Percentiles rank a stretch among this genome's conserved stretches.
phyloP scores from a whole-genome alignment of 2,797 vertebrate genomes.

The Sebastes variabilis region DNA sequence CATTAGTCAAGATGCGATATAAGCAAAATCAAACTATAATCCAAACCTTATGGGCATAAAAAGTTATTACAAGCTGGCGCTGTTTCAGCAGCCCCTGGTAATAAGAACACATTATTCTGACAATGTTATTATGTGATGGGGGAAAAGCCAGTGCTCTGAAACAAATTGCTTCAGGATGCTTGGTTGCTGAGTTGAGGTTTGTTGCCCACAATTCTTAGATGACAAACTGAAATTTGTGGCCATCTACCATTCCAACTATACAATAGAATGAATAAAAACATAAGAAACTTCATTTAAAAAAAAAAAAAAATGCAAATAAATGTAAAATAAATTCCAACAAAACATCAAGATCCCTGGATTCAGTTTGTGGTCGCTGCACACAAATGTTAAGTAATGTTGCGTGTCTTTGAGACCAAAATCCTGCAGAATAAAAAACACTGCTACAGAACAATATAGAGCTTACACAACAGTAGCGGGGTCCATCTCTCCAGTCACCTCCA shows the following conservation, averaged over 20 bases:
- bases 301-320: not conserved
- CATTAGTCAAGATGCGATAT: not conserved
- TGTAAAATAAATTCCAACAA: not conserved
- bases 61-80: not conserved
- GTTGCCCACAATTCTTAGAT: not conserved
- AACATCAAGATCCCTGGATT: not conserved
- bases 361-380: not conserved
- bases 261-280: not conserved
- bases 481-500: constrained; percentile 88
- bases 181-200: not conserved
- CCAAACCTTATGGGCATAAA: not conserved
- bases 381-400: too few species aligned
- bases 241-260: not conserved
- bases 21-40: not conserved
- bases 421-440: not conserved
- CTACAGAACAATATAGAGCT: constrained; percentile 5
- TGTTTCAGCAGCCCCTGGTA: not conserved
- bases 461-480: constrained; percentile 88
- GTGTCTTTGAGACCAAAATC: not conserved
- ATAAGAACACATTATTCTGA: not conserved
- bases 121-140: not conserved
- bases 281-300: not conserved
- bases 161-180: constrained; percentile 5
- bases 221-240: not conserved
- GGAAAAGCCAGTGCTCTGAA: not conserved